phyloP scores from a whole-genome alignment of 2,888 invertebrate species.

The Cacoxenus indagator region DNA sequence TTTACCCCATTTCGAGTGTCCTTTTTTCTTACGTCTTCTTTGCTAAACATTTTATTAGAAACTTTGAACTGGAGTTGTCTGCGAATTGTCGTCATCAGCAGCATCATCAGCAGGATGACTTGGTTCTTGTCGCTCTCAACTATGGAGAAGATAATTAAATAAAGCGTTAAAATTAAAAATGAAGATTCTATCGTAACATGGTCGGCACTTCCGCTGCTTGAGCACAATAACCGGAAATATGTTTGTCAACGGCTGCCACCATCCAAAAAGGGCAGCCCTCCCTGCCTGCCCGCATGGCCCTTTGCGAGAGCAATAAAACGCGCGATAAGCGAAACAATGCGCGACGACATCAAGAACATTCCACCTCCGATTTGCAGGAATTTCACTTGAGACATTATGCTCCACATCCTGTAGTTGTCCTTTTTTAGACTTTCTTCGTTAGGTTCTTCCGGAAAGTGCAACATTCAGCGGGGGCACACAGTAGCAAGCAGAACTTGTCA shows the following conservation, averaged over 20 bases:
- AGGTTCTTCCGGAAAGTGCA: conserved; percentile 6
- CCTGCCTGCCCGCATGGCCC: too few species aligned
- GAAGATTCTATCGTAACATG: conserved; percentile 42
- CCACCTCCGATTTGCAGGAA: background rate
- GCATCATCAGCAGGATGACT: background rate
- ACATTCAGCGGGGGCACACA: too few species aligned
- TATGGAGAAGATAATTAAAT: conserved; percentile 61
- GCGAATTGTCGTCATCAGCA: conserved; percentile 23
- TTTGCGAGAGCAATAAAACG: background rate
- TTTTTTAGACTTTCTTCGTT: background rate
- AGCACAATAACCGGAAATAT: conserved; percentile 42
- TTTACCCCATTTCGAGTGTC: conserved; percentile 60
- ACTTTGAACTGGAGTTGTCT: conserved; percentile 51
- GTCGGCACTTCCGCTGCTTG: conserved; percentile 12
- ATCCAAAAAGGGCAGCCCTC: background rate
- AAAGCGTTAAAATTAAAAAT: conserved; percentile 66
- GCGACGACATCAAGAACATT: conserved; percentile 29
- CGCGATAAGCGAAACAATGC: conserved; percentile 40
- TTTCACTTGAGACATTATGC: conserved; percentile 6
- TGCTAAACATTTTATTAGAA: conserved; percentile 49
- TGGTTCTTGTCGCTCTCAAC: background rate
- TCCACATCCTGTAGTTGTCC: background rate
- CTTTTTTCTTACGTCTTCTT: conserved; percentile 31
- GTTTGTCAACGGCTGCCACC: conserved; percentile 42
- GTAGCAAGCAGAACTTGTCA: background rate